Conservation (phyloP, 2,888 invertebrate species). For the Apodemia duryi region DNA sequence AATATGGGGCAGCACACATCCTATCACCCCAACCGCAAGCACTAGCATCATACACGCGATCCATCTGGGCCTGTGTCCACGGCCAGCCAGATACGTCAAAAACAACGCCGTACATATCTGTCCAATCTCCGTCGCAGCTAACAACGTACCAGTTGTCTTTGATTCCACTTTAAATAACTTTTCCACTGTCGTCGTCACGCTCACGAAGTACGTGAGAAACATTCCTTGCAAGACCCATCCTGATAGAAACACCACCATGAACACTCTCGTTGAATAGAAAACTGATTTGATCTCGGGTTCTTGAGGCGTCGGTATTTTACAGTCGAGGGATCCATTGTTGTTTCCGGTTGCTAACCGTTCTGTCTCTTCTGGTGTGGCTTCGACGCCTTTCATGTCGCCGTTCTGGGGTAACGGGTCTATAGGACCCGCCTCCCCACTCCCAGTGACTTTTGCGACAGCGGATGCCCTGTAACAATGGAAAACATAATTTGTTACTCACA, state of each 20-base stretch:
- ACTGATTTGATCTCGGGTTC: conserved; percentile 82
- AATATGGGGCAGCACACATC: conserved; percentile 93
- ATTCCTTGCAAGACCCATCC: conserved; percentile 94
- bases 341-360: conserved; percentile 73
- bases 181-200: conserved; percentile 95
- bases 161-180: conserved; percentile 95
- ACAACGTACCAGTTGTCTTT: conserved; percentile 92
- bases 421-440: conserved; percentile 60
- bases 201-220: conserved; percentile 96
- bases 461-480: conserved; percentile 59
- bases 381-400: conserved; percentile 72
- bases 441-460: conserved; percentile 52
- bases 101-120: conserved; percentile 94
- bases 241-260: conserved; percentile 92
- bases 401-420: conserved; percentile 60
- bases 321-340: conserved; percentile 88
- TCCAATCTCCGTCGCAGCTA: conserved; percentile 95
- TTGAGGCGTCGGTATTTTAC: conserved; percentile 82
- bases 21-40: conserved; percentile 90
- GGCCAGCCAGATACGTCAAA: conserved; percentile 93
- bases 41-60: conserved; percentile 95
- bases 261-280: conserved; percentile 92
- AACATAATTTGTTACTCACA: conserved; percentile 20
- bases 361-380: conserved; percentile 73
- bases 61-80: conserved; percentile 95